Base-by-base conservation (phyloP, 1,140 invertebrate species). In the Conus betulinus region DNA sequence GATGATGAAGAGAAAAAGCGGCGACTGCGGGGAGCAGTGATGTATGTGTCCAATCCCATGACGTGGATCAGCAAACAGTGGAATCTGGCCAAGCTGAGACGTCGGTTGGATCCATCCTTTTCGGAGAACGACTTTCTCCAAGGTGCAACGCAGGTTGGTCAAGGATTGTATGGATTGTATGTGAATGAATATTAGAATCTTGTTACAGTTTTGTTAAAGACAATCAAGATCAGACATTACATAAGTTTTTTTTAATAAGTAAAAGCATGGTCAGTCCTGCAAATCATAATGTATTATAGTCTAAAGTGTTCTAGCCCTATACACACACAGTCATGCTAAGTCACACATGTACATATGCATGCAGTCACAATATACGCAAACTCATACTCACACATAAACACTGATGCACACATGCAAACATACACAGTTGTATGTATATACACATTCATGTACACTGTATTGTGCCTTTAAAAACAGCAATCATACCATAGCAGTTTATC, bases 1-100 rank as follows among this genome's bases (percentile, higher is more conserved):
- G 82, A 84, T 27, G 82, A 84, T 6, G 82, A 84, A 11, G 82
- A 84, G n/a, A 60, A 52, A 25, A 60, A 39, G 57, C 82, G 82
- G 3, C 23, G 17, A 63, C 27, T 84, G 55, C 55, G 57, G 11
- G 82, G 82, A 10, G 82, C 82, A 6, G 82, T 84, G 1, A 84
- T 84, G 55, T 84, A 84, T 20, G 51, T 84, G 20, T 39, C 82
- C 82, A 84, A 84, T n/a, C 82, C 82, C 17, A 23, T 84, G 23
- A 84, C 20, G 27, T 84, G 82, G 82, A 20, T 84, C 57, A 63
- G 23, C 23, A 84, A 84, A 10, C 20, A 39, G 15, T 84, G 82
- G 82, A 84, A 84, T 20, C 7, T 63, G 3, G 82, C 23, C 53
- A 67, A 60, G 27, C 82, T 84, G 23, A 60, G 57, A 23, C 82